These are phyloP conservation scores for Polypterus bichir DNA, from an alignment of 2,113 vertebrate genomes.

Conservation along the genomic window DNA sequence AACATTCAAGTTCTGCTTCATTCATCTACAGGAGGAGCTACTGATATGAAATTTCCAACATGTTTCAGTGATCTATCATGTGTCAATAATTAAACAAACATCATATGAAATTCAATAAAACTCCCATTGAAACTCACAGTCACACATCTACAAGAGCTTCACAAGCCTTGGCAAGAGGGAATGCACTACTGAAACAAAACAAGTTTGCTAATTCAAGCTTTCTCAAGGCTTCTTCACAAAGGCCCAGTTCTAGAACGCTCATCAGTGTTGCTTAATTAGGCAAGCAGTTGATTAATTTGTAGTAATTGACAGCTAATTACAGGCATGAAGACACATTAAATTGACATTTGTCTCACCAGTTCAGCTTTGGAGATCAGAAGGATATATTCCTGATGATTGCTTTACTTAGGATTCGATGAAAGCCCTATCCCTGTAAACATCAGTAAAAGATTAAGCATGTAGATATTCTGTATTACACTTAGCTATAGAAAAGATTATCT, in stretches of 20 bases:
- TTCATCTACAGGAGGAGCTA: too few relatives aligned
- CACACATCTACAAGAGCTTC: constrained; percentile 12
- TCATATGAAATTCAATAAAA: too few relatives aligned
- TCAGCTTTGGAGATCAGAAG: constrained; percentile 64
- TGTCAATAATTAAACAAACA: too few relatives aligned
- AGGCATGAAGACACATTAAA: constrained; percentile 75
- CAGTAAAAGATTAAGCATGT: too few relatives aligned
- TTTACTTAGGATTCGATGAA: not conserved
- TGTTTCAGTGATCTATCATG: too few relatives aligned
- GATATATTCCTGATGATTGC: constrained; percentile 31
- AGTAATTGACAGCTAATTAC: constrained; percentile 99
- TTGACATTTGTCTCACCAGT: constrained; percentile 73
- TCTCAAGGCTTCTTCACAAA: constrained; percentile 84
- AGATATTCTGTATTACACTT: too few relatives aligned
- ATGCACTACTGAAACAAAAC: constrained; percentile 66
- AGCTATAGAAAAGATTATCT: too few relatives aligned
- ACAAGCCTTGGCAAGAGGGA: constrained; percentile 30
- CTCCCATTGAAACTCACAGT: too few relatives aligned
- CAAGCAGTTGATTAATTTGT: constrained; percentile 97
- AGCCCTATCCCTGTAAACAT: too few relatives aligned
- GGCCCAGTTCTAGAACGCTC: constrained; percentile 80
- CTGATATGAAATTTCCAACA: too few relatives aligned
- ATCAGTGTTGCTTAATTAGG: constrained; percentile 96
- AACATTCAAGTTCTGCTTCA: too few relatives aligned
- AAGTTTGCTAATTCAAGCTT: constrained; percentile 78